Percentiles rank a stretch among this genome's conserved stretches.
Evolutionary conservation across 1,140 invertebrate species (phyloP).

Genomic region (Goniozus legneri): DNA sequence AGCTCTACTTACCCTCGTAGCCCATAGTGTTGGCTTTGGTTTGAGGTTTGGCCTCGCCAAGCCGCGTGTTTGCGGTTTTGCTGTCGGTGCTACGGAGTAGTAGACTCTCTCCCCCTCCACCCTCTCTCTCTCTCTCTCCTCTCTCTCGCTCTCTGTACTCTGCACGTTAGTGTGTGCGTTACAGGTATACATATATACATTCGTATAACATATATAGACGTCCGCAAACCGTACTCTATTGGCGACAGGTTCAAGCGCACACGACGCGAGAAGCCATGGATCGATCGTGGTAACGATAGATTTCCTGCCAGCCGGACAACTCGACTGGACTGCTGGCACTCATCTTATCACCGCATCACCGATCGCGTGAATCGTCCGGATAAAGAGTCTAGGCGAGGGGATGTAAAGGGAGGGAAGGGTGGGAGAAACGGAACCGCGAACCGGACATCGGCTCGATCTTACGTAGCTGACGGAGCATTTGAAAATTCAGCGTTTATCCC

Average conservation of each 20-base stretch:
- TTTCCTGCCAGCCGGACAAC: too few species aligned
- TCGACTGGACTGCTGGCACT: conserved; percentile 1
- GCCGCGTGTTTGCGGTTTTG: conserved; percentile 53
- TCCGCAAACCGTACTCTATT: not conserved
- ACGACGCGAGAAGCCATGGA: not conserved
- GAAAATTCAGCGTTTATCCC: too few species aligned
- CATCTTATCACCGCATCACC: conserved; percentile 18
- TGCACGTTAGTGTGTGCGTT: conserved; percentile 1
- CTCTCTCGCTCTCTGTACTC: conserved; percentile 6
- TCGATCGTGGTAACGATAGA: conserved; percentile 27
- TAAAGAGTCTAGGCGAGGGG: too few species aligned
- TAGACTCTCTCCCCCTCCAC: not conserved
- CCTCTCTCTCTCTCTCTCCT: conserved; percentile 15
- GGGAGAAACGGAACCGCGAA: too few species aligned
- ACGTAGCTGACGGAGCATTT: too few species aligned
- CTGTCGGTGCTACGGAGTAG: conserved; percentile 45
- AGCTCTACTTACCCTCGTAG: conserved; percentile 44
- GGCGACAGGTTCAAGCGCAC: conserved; percentile 21
- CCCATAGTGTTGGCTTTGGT: conserved; percentile 51
- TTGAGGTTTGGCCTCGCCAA: conserved; percentile 48
- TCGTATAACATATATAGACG: conserved; percentile 12
- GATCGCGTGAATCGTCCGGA: too few species aligned
- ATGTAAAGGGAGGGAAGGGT: too few species aligned
- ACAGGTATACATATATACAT: conserved; percentile 10
- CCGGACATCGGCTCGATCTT: too few species aligned